Evolutionary conservation across 2,888 invertebrate genomes (phyloP).

Genomic region (Dilophus febrilis): DNA sequence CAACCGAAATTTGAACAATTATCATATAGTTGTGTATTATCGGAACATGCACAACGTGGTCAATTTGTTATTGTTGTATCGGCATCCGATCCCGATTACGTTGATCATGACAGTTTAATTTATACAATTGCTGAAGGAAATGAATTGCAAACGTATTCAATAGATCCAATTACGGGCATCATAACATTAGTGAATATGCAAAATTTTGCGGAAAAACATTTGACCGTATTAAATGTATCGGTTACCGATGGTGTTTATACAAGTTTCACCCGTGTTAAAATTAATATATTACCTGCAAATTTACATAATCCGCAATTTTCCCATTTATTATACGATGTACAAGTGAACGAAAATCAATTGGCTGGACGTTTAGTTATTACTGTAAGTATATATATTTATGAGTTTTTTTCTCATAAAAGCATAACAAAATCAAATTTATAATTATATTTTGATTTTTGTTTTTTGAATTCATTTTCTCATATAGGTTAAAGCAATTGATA

Average conservation of each 20-base stretch:
- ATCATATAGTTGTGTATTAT: conserved; percentile 60
- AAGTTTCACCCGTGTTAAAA: conserved; percentile 65
- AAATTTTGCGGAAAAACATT: conserved; percentile 44
- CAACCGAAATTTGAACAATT: conserved; percentile 70
- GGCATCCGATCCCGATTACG: conserved; percentile 74
- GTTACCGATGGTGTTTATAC: conserved; percentile 93
- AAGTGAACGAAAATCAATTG: conserved; percentile 62
- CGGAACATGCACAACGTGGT: conserved; percentile 66
- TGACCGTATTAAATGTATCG: conserved; percentile 70
- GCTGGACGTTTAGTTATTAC: conserved; percentile 58
- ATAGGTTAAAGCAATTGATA: conserved; percentile 60
- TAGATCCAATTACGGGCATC: conserved; percentile 40
- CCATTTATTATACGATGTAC: conserved; percentile 59
- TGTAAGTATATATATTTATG: conserved; percentile 27
- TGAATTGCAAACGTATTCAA: conserved; percentile 54
- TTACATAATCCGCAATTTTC: conserved; percentile 61
- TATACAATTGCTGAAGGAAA: conserved; percentile 75
- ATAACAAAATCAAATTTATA: no score
- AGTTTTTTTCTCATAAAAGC: conserved; percentile 2
- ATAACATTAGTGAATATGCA: conserved; percentile 59
- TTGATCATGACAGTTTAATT: conserved; percentile 53
- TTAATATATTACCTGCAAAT: conserved; percentile 63
- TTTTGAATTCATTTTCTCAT: conserved; percentile 6
- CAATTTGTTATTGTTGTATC: conserved; percentile 76
- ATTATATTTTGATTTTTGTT: no score